Percentiles rank a stretch among this genome's conserved stretches.
phyloP scores from a whole-genome alignment of 2,888 invertebrate genomes.

The Drosophila kuntzei region DNA sequence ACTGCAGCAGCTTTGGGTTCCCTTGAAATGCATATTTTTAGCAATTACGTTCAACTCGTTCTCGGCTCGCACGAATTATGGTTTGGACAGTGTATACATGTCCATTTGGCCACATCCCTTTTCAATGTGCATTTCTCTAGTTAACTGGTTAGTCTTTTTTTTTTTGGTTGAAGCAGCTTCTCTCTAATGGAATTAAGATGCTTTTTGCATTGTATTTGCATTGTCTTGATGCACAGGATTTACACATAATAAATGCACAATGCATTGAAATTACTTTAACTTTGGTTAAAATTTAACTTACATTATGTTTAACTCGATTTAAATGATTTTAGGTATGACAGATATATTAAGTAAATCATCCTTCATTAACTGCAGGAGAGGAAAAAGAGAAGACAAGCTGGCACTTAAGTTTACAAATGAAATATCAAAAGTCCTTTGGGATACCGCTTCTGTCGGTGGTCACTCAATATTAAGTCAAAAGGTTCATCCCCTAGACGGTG shows the following conservation, averaged over 20 bases:
- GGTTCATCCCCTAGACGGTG: slow-evolving; percentile 13
- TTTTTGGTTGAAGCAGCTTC: background rate
- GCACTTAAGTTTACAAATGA: slow-evolving; percentile 49
- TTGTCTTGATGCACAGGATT: slow-evolving; percentile 15
- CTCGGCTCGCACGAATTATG: slow-evolving; percentile 3
- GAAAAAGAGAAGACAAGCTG: background rate
- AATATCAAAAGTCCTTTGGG: slow-evolving; percentile 51
- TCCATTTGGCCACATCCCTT: slow-evolving; percentile 25
- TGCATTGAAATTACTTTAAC: background rate
- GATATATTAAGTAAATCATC: slow-evolving; percentile 17
- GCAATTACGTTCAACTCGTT: slow-evolving; percentile 25
- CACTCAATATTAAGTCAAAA: slow-evolving; percentile 37
- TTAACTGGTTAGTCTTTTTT: slow-evolving; percentile 4
- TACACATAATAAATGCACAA: background rate
- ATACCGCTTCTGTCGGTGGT: slow-evolving; percentile 21
- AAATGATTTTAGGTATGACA: background rate
- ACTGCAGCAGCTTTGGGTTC: slow-evolving; percentile 3
- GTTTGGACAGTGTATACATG: slow-evolving; percentile 2
- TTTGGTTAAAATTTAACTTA: background rate
- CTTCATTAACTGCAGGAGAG: slow-evolving; percentile 23
- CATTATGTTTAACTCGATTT: slow-evolving; percentile 13
- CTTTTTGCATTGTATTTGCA: slow-evolving; percentile 30
- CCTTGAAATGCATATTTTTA: slow-evolving; percentile 39
- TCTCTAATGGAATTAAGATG: slow-evolving; percentile 2
- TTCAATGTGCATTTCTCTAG: slow-evolving; percentile 11